These are phyloP conservation scores for Drosophila nigrodunni DNA, from an alignment of 1,140 invertebrate species.

Conservation along the genomic window DNA sequence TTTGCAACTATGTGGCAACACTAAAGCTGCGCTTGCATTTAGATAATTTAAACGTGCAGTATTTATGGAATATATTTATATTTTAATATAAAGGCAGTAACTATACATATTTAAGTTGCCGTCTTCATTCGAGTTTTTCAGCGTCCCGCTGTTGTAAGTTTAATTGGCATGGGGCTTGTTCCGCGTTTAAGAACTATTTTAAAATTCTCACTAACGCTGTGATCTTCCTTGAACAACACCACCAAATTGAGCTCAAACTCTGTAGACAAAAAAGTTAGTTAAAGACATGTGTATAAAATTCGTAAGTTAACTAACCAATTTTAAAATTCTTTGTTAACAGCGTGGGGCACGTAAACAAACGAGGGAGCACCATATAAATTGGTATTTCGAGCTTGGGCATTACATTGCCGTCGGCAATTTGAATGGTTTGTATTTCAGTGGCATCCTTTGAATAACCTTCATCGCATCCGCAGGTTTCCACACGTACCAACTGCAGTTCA, in stretches of 20 bases:
- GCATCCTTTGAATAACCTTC: slow-evolving; percentile 98
- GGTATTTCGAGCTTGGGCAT: slow-evolving; percentile 92
- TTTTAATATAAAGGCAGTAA: not conserved
- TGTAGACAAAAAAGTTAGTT: slow-evolving; percentile 85
- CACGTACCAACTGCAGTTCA: slow-evolving; percentile 96
- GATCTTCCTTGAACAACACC: slow-evolving; percentile 96
- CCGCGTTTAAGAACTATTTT: slow-evolving; percentile 84
- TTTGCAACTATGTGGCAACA: slow-evolving; percentile 13
- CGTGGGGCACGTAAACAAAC: slow-evolving; percentile 97
- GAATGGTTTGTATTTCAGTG: slow-evolving; percentile 99
- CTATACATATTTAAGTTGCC: not conserved
- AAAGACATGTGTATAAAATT: not conserved
- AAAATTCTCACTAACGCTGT: slow-evolving; percentile 98
- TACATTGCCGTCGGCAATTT: slow-evolving; percentile 97
- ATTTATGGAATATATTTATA: not conserved
- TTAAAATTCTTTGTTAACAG: slow-evolving; percentile 96
- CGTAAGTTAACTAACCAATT: slow-evolving; percentile 89
- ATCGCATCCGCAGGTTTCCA: slow-evolving; percentile 97
- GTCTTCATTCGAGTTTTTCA: slow-evolving; percentile 12
- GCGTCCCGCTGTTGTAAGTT: slow-evolving; percentile 57
- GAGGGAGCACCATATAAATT: slow-evolving; percentile 97
- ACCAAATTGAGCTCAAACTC: slow-evolving; percentile 98
- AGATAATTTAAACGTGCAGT: not conserved
- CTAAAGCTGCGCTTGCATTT: not conserved
- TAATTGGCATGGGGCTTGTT: slow-evolving; percentile 45